Conservation (phyloP, 2,888 invertebrate species). For the Oligia latruncula region DNA sequence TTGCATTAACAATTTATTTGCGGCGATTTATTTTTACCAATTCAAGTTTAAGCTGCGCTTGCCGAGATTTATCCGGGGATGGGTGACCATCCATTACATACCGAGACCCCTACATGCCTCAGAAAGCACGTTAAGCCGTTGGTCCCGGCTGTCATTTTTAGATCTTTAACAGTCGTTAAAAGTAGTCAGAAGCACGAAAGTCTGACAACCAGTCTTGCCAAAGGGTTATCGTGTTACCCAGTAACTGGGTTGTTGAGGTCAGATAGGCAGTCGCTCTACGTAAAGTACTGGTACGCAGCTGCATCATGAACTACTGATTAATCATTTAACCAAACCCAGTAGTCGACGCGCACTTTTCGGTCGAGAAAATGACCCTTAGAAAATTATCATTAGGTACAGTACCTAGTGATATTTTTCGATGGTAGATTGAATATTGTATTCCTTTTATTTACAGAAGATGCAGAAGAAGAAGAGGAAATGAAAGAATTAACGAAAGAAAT, state of each 20-base stretch:
- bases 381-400: not conserved
- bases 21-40: not conserved
- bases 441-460: slow-evolving; percentile 4
- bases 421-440: not conserved
- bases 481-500: slow-evolving; percentile 10
- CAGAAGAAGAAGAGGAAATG: not conserved
- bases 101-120: not conserved
- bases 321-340: not conserved
- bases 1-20: not conserved
- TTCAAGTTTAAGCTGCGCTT: not conserved
- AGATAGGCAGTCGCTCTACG: not conserved
- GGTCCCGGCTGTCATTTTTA: not conserved
- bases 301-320: not conserved
- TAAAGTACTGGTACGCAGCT: not conserved
- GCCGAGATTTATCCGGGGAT: not conserved
- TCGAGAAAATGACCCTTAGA: too few species aligned
- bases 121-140: not conserved
- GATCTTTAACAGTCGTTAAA: not conserved
- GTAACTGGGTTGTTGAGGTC: not conserved
- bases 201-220: not conserved
- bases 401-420: not conserved
- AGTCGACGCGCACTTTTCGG: not conserved
- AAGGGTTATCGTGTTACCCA: not conserved
- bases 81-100: not conserved
- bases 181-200: not conserved